Evolutionary conservation across 2,113 vertebrate species (phyloP).

Genomic region (Anarrhichthys ocellatus): DNA sequence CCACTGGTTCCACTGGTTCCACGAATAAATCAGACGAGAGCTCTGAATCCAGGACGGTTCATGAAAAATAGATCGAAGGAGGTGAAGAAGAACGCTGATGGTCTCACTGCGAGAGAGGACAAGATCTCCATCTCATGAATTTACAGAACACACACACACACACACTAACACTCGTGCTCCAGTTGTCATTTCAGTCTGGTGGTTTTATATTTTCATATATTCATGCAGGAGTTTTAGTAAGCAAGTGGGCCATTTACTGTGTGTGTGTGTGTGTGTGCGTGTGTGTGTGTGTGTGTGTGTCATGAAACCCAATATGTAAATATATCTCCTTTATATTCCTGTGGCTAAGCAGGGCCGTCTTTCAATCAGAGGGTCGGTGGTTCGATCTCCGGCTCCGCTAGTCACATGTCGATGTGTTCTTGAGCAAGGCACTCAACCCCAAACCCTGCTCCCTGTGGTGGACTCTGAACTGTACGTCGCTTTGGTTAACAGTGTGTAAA

Average conservation of each 20-base stretch:
- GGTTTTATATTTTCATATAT: constrained; percentile 33
- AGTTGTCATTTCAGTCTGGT: constrained; percentile 11
- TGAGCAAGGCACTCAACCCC: too few species aligned
- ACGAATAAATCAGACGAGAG: not conserved
- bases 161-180: not conserved
- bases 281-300: constrained; percentile 3
- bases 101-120: not conserved
- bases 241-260: not conserved
- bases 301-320: not conserved
- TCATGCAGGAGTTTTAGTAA: constrained; percentile 28
- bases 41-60: constrained; percentile 15
- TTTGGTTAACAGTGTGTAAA: not conserved
- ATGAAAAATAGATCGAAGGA: constrained; percentile 48
- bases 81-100: constrained; percentile 15
- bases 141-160: not conserved
- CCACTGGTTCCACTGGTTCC: not conserved
- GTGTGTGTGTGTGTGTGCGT: constrained; percentile 17
- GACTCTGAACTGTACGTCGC: too few species aligned
- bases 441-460: too few species aligned
- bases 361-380: too few species aligned
- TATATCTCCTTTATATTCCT: not conserved
- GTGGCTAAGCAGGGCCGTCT: too few species aligned
- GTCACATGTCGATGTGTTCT: too few species aligned
- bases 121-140: constrained; percentile 21
- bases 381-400: too few species aligned